Evolutionary conservation across 2,113 vertebrate species (phyloP), one percentile per base, ranked within the genome.

Genomic region (Chiloscyllium plagiosum): DNA sequence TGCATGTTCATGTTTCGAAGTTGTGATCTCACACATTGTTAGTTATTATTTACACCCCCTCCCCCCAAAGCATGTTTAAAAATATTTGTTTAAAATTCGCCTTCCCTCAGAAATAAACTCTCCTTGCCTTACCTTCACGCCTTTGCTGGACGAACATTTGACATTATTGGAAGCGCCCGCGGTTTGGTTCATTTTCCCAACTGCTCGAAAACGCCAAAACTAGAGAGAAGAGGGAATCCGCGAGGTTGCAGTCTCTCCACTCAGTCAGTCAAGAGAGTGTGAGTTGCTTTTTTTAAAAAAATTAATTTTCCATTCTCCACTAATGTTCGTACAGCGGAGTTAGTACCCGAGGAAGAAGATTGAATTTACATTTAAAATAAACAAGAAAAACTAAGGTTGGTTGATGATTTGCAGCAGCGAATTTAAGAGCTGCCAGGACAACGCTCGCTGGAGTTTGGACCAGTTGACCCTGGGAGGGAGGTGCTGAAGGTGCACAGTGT

Each of bases 91-190:
- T 83, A 42, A 80, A 10, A 37, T 80, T 17, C 76, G 2, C 2
- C 12, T 1, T 4, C 33, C n/a, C 13, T 17, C 7, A 17, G 0
- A 33, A 33, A 90, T 1, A 66, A 66, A 20, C 56, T 37, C 61
- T 47, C 0, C 42, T 22, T 65, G 33, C 17, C 96, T 97, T 97
- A 98, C 98, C 98, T 98, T 97, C 95, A 97, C 96, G 96, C 96
- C 96, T 96, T 98, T 97, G 96, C 96, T 2, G 96, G 97, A 83
- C 78, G 98, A 97, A 95, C 98, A 98, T 94, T 98, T 97, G 96
- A 98, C 97, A 95, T 97, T 97, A 69, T 98, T 98, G 97, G 97
- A 97, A 95, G 97, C 97, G 26, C 98, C 97, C 0, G 98, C 98
- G 0, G 98, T 98, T 96, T 98, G 98, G 96, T 98, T 98, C 98